Conservation (phyloP, 2,113 vertebrate genomes). For the Chloropsis hardwickii region DNA sequence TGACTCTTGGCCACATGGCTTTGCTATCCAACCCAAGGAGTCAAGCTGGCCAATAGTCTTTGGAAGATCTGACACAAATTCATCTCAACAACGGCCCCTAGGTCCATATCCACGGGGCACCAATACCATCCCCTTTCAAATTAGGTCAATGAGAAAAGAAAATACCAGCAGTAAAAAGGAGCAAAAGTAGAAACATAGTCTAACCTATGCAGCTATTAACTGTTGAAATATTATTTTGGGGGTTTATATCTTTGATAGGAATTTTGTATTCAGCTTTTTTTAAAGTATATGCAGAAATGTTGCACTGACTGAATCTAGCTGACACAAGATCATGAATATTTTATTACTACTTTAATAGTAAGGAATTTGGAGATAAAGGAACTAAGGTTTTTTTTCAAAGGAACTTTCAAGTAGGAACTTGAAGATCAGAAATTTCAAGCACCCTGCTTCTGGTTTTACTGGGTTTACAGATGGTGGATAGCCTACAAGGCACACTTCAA, state of each 20-base stretch:
- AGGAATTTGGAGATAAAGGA: not conserved
- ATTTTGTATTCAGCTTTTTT: not conserved
- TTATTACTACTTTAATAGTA: not conserved
- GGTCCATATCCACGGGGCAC: not conserved
- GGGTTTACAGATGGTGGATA: not conserved
- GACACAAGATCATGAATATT: not conserved
- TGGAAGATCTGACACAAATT: not conserved
- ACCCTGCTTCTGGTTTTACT: not conserved
- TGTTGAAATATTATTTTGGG: not conserved
- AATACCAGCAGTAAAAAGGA: not conserved
- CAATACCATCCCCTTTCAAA: not conserved
- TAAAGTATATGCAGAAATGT: not conserved
- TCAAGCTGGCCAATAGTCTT: not conserved
- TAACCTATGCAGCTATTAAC: not conserved
- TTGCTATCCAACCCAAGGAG: not conserved
- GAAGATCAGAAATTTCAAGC: not conserved
- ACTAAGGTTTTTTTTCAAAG: not conserved
- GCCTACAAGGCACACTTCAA: not conserved
- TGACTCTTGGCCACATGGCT: not conserved
- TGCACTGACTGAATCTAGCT: not conserved
- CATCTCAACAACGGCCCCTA: not conserved
- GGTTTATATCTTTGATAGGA: not conserved
- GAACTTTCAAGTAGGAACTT: not conserved
- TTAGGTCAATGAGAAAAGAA: not conserved
- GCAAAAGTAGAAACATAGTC: not conserved